Evolutionary conservation across 2,888 invertebrate species (phyloP).

Genomic region (Eristalis tenax): DNA sequence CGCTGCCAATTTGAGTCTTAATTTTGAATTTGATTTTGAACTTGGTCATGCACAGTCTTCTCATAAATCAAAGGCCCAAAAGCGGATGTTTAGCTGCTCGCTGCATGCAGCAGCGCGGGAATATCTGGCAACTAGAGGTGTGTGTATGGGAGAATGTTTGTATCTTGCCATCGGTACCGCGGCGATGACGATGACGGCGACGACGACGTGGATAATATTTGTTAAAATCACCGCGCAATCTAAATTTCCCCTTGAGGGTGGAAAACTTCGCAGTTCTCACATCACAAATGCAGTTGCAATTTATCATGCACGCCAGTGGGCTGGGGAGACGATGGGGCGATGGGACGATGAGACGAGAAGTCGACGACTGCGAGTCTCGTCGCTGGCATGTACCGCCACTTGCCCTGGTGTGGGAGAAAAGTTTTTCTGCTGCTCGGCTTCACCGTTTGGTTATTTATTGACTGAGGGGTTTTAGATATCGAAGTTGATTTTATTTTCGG

Average conservation of each 20-base stretch:
- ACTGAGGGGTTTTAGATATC: slow-evolving; percentile 28
- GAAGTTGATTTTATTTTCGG: slow-evolving; percentile 17
- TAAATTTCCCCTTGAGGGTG: slow-evolving; percentile 55
- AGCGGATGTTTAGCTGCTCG: slow-evolving; percentile 31
- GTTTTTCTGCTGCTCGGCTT: neutral
- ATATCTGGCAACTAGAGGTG: neutral
- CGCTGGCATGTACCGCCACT: slow-evolving; percentile 20
- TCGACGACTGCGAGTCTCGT: neutral
- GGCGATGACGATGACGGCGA: neutral
- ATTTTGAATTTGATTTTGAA: slow-evolving; percentile 70
- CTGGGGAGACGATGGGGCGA: neutral
- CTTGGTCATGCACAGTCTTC: slow-evolving; percentile 70
- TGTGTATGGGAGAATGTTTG: slow-evolving; percentile 35
- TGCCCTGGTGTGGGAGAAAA: neutral
- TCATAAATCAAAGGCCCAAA: slow-evolving; percentile 67
- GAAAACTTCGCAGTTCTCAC: slow-evolving; percentile 61
- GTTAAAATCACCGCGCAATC: slow-evolving; percentile 38
- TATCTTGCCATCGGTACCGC: slow-evolving; percentile 30
- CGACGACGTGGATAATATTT: slow-evolving; percentile 22
- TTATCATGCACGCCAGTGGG: slow-evolving; percentile 20
- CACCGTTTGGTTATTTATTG: slow-evolving; percentile 13
- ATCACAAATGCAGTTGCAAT: slow-evolving; percentile 50
- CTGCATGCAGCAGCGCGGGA: neutral
- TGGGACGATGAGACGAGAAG: neutral
- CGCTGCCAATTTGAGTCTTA: slow-evolving; percentile 64